Evolutionary conservation across 2,113 vertebrate species (phyloP).

Genomic region (Cromileptes altivelis): DNA sequence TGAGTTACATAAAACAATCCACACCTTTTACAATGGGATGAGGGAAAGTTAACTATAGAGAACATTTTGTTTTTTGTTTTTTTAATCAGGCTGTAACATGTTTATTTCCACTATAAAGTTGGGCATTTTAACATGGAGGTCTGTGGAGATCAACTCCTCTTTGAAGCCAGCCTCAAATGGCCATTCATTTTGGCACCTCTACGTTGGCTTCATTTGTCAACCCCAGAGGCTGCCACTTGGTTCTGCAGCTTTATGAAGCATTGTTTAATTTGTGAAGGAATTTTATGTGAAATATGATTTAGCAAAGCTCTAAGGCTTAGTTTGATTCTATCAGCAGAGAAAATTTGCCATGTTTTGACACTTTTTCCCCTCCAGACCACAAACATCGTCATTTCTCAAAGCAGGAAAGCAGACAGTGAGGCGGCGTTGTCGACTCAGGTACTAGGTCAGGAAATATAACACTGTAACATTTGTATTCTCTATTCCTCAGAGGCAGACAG

Average conservation of each 20-base stretch:
- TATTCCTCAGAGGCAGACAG: neutral
- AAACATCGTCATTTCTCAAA: neutral
- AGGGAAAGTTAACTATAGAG: no score
- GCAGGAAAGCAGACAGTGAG: constrained; percentile 9
- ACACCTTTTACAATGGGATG: no score
- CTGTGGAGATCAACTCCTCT: no score
- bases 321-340: neutral
- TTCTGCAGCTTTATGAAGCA: neutral
- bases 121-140: no score
- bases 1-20: no score
- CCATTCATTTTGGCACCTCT: no score
- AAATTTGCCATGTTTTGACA: neutral
- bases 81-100: no score
- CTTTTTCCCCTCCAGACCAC: neutral
- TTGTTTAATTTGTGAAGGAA: neutral
- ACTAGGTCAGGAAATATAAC: neutral
- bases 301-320: neutral
- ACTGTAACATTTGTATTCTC: neutral
- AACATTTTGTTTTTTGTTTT: no score
- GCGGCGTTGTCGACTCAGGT: neutral
- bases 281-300: neutral
- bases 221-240: no score
- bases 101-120: no score
- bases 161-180: no score
- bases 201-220: no score